Conservation (phyloP, 2,113 vertebrate genomes). For the Drymodes brunneopygia region DNA sequence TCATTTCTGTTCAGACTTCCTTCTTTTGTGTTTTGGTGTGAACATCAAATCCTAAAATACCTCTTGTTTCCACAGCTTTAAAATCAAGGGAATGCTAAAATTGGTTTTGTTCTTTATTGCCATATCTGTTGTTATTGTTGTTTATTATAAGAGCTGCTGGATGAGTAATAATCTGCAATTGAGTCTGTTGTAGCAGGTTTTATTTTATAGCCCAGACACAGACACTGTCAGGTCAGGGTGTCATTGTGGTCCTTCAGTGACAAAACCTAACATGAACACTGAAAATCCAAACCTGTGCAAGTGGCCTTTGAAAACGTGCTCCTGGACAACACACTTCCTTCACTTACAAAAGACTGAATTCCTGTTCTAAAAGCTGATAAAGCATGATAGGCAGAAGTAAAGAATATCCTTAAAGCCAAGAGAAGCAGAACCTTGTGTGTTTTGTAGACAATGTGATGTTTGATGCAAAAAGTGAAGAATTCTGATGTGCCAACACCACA, state of each 20-base stretch:
- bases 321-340: neutral
- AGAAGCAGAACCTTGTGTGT: neutral
- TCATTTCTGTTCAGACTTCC: neutral
- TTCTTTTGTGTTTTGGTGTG: neutral
- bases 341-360: neutral
- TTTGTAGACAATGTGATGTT: neutral
- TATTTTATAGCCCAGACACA: neutral
- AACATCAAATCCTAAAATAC: neutral
- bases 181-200: neutral
- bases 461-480: neutral
- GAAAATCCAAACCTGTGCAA: neutral
- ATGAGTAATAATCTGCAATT: neutral
- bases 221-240: neutral
- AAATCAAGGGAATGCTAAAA: neutral
- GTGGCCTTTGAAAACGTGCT: neutral
- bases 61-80: neutral
- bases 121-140: neutral
- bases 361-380: neutral
- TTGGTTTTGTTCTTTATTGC: neutral
- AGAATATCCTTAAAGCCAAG: neutral
- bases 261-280: neutral
- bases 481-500: fast-evolving
- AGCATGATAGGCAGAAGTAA: neutral
- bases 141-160: neutral
- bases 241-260: neutral